Evolutionary conservation across 2,797 vertebrate genomes (phyloP), one percentile per base, ranked within the genome.

Genomic region (Pitangus sulphuratus): DNA sequence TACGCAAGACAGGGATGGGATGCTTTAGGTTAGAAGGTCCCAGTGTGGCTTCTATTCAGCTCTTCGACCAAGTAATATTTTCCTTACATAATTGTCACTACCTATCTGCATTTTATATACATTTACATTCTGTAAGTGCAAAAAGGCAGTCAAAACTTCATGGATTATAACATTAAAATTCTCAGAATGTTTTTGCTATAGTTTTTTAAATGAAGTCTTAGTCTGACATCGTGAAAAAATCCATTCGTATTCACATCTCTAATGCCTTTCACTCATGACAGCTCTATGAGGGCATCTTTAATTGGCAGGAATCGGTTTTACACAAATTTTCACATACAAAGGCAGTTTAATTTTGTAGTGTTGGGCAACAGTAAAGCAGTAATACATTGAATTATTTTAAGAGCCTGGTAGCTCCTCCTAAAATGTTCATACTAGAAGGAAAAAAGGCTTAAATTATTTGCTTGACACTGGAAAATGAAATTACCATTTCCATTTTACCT

Each of bases 241-340:
- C 19, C 9, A 74, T 83, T 84, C 68, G 35, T 47, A 75, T 60
- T 94, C 62, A 68, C 68, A 57, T 57, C 77, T 83, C 84, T 76
- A 77, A 89, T 64, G 60, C n/a, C 65, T 85, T 92, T 92, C 58
- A 71, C 68, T 92, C 82, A 78, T 85, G 75, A 82, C 69, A 82
- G 87, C 42, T 87, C 53, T 91, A 54, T 60, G 84, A 91, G 54
- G 44, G 37, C 70, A 79, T n/a, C 84, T 91, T 71, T 85, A 92
- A 94, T 92, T 83, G 91, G 75, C 71, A 3, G 1, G 15, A 39
- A 48, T 58, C 6, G n/a, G 26, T 20, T 83, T 84, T 47, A 25
- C 26, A 75, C 83, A 54, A 70, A 40, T 9, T 30, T 64, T 84
- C 60, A 90, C 33, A 83, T 45, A 85, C 53, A 94, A 87, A 91